Base-by-base conservation (phyloP, 2,113 vertebrate genomes). In the Serranochromis macrocephalus region DNA sequence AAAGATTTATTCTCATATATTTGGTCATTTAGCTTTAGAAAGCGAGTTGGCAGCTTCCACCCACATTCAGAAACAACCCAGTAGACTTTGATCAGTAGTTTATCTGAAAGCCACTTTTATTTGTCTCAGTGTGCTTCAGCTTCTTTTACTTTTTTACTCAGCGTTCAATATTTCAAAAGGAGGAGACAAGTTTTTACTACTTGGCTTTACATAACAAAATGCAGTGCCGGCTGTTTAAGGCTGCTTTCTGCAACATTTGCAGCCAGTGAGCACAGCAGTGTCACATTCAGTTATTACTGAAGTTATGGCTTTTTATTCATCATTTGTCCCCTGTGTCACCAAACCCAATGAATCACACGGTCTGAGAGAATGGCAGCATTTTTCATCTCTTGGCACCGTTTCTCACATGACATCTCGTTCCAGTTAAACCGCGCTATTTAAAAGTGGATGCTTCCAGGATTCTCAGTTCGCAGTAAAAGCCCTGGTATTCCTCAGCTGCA, bases 211-310 rank as follows among this genome's bases (percentile, higher is more conserved):
- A 80, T 92, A 93, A 94, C 88, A 81, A 92, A 84, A 89, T 55
- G 1, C 55, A 86, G 68, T 61, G 84, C 57, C 6, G 68, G 66
- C 86, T 95, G 91, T 96, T 93, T 93, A 88, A 82, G 88, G 87
- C 78, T 78, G 57, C 82, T 36, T 88, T 85, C 80, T 29, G 82
- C 83, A 90, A 80, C 92, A 81, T 89, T 85, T 87, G 57, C 85
- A 88, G 53, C 84, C 12, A 66, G 92, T 68, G 33, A 88, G 61
- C 89, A 87, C 92, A 92, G 88, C 93, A 92, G 90, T 94, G 92
- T 91, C 86, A 19, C 21, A 42, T 82, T 93, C 80, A 93, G 94
- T 93, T 94, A 95, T 94, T 92, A 85, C 95, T 92, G 84, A 92
- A 87, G 82, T 86, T 85, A 38, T 85, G 81, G 80, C 82, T 86